Evolutionary conservation across 2,797 vertebrate species (phyloP).

Genomic region (Decapterus maruadsi): DNA sequence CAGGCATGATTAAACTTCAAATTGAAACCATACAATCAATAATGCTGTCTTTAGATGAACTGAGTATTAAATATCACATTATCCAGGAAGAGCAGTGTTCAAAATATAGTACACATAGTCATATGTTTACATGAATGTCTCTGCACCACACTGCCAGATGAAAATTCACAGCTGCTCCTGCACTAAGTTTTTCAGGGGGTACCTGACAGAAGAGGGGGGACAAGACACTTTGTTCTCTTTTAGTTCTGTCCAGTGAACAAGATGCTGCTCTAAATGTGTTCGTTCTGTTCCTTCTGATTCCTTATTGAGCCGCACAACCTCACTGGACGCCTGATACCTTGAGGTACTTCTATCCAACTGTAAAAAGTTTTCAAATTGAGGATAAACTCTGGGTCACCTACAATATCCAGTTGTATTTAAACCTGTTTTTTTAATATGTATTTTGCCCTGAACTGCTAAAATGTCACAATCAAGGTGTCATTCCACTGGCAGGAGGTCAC

Average conservation of each 20-base stretch:
- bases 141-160: neutral
- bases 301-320: neutral
- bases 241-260: constrained; percentile 2
- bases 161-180: too few relatives aligned
- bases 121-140: neutral
- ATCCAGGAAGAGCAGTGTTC: neutral
- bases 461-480: neutral
- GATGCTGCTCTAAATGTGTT: constrained; percentile 21
- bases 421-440: neutral
- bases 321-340: neutral
- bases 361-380: neutral
- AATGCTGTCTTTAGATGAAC: neutral
- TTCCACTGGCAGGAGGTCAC: neutral
- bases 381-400: neutral
- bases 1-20: neutral
- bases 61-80: too few relatives aligned
- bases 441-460: neutral
- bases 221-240: neutral
- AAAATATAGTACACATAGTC: neutral
- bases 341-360: neutral
- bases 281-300: constrained; percentile 12
- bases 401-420: neutral
- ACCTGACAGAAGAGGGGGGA: neutral
- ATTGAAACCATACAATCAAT: too few relatives aligned
- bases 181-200: too few relatives aligned